Percentiles rank a stretch among this genome's conserved stretches.
Evolutionary conservation across 2,797 vertebrate species (phyloP).

Genomic region (Gymnopithys bicolor): DNA sequence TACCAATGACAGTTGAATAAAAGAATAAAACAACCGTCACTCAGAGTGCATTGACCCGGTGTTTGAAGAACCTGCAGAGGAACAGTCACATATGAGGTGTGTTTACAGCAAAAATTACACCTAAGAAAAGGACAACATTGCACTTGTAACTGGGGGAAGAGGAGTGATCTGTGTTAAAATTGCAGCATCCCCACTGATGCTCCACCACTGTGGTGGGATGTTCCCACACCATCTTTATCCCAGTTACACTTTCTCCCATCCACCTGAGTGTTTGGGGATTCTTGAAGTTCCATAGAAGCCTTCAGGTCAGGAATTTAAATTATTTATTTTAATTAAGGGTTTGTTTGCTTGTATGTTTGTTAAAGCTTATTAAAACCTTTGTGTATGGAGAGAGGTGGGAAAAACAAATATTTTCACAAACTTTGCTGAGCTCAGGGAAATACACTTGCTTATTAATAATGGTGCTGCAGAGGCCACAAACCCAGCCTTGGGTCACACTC

Average conservation of each 20-base stretch:
- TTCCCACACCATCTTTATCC: not conserved
- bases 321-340: not conserved
- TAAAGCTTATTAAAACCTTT: constrained; percentile 33
- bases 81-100: not conserved
- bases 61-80: constrained; percentile 17
- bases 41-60: not conserved
- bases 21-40: constrained; percentile 38
- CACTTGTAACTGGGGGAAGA: not conserved
- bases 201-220: not conserved
- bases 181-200: not conserved
- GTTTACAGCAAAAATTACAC: not conserved
- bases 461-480: not conserved
- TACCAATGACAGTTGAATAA: constrained; percentile 56
- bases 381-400: constrained; percentile 3
- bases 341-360: constrained; percentile 42
- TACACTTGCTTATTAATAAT: not conserved
- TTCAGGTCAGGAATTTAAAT: constrained; percentile 25
- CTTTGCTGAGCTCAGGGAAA: not conserved
- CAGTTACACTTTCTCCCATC: not conserved
- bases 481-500: not conserved
- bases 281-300: not conserved
- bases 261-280: not conserved
- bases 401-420: not conserved
- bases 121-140: not conserved
- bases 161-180: not conserved